Percentiles rank a stretch among this genome's conserved stretches.
phyloP scores from a whole-genome alignment of 2,888 invertebrate genomes.

The Andrena flavipes region DNA sequence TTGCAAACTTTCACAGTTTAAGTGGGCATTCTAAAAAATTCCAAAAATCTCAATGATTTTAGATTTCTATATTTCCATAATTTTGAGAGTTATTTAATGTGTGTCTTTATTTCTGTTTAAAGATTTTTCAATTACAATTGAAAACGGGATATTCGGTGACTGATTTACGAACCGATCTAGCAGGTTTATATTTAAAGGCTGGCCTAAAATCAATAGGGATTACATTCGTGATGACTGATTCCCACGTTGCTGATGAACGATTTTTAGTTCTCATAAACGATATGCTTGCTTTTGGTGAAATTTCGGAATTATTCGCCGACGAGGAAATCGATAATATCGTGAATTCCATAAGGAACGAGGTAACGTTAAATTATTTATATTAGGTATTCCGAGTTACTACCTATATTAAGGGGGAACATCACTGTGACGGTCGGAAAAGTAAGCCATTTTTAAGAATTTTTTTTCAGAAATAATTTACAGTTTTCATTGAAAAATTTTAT shows the following conservation, averaged over 20 bases:
- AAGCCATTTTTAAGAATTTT: no score
- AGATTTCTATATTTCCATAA: neutral
- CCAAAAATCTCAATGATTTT: neutral
- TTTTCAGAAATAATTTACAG: no score
- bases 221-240: constrained; percentile 97
- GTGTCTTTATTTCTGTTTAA: neutral
- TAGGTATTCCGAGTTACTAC: no score
- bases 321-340: constrained; percentile 96
- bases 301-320: constrained; percentile 95
- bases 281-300: constrained; percentile 96
- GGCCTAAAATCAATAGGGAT: constrained; percentile 94
- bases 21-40: neutral
- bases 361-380: constrained; percentile 73
- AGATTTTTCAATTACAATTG: constrained; percentile 96
- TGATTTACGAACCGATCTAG: constrained; percentile 91
- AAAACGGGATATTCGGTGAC: constrained; percentile 93
- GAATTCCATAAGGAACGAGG: constrained; percentile 90
- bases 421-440: no score
- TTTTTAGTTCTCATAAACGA: constrained; percentile 97
- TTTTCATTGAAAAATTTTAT: no score
- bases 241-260: constrained; percentile 95
- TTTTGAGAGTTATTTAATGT: neutral
- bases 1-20: neutral
- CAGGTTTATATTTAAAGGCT: constrained; percentile 93
- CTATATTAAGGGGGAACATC: no score